Conservation (phyloP, 2,888 invertebrate species). For the Euplexia lucipara region DNA sequence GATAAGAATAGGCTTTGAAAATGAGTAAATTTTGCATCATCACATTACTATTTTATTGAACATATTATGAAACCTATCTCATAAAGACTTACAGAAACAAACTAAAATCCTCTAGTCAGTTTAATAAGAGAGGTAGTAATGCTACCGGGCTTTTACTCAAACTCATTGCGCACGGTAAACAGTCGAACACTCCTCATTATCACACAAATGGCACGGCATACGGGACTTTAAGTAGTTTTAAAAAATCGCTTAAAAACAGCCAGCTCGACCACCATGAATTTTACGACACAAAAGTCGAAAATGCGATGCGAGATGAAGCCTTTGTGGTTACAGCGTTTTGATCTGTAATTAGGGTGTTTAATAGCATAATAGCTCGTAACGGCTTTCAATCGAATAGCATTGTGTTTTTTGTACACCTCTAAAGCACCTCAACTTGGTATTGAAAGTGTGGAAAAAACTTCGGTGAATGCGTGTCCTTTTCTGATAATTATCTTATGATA, state of each 20-base stretch:
- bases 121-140: neutral
- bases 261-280: slow-evolving; percentile 78
- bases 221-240: slow-evolving; percentile 80
- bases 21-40: too few relatives aligned
- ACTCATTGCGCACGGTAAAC: slow-evolving; percentile 32
- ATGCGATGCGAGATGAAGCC: slow-evolving; percentile 81
- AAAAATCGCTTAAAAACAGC: slow-evolving; percentile 79
- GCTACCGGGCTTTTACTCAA: neutral
- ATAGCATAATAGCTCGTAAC: slow-evolving; percentile 85
- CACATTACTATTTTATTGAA: too few relatives aligned
- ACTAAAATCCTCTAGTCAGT: neutral
- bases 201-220: slow-evolving; percentile 50
- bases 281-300: slow-evolving; percentile 85
- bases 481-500: slow-evolving; percentile 71
- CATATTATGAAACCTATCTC: neutral
- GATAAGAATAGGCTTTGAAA: too few relatives aligned
- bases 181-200: slow-evolving; percentile 31
- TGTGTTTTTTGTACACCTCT: slow-evolving; percentile 78
- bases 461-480: slow-evolving; percentile 73
- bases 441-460: slow-evolving; percentile 75
- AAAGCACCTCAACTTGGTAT: slow-evolving; percentile 74
- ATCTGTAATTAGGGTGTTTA: slow-evolving; percentile 89
- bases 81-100: neutral
- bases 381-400: slow-evolving; percentile 83
- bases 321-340: slow-evolving; percentile 88